A percentile compares a stretch with the other conserved stretches of the same genome.
Conservation (phyloP, 2,113 vertebrate species). For the Tringa solitaria region DNA sequence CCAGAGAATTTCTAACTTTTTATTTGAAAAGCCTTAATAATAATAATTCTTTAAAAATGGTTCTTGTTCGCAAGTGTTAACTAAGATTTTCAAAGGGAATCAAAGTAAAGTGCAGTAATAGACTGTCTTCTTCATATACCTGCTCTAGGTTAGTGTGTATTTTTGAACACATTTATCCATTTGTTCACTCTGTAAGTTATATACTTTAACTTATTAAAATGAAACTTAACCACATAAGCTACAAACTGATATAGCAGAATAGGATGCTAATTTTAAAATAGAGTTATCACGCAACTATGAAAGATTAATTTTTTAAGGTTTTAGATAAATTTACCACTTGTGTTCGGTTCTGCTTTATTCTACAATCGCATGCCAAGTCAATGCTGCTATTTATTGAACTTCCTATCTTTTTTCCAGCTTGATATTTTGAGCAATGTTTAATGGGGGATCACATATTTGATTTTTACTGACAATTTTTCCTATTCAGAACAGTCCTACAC, state of each 20-base stretch:
- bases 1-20: constrained; percentile 10
- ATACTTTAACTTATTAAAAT: constrained; percentile 12
- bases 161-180: neutral
- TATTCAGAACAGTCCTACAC: neutral
- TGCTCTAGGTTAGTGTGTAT: neutral
- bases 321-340: neutral
- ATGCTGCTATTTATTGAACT: constrained; percentile 13
- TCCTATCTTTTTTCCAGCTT: neutral
- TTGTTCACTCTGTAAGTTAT: neutral
- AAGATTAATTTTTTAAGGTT: neutral
- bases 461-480: neutral
- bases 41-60: neutral
- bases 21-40: constrained; percentile 71
- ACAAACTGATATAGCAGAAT: neutral
- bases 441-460: neutral
- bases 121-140: neutral
- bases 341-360: neutral
- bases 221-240: neutral
- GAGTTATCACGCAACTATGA: neutral
- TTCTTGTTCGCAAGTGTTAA: neutral
- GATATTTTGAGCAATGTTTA: neutral
- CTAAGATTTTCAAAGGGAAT: constrained; percentile 28
- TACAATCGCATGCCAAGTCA: neutral
- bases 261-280: neutral
- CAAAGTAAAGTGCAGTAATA: neutral